Base-by-base conservation (phyloP, 2,113 vertebrate species). In the Himantopus leucocephalus region DNA sequence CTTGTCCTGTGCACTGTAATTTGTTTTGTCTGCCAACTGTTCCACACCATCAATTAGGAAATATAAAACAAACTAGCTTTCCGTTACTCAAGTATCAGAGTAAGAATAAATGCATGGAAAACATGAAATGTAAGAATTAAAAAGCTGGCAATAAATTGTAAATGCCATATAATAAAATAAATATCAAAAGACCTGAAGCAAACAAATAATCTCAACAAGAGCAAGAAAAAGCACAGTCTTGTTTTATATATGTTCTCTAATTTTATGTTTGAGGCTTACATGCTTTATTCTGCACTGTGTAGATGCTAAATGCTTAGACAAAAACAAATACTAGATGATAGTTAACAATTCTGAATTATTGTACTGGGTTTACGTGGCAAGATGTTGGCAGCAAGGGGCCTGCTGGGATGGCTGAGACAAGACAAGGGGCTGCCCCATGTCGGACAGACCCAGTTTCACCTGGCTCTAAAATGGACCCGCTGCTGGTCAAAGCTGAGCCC, bases 391-490 rank as follows among this genome's bases (percentile, higher is more conserved):
- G 55, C 5, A 4, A 29, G 12, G 6, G 4, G 14, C 4, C n/a
- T 60, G 21, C 8, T 2, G 4, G 18, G 5, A 13, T 47, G 12
- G 11, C 11, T 43, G 30, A 85, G 26, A 66, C 0, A 0, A 41
- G 34, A 74, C 8, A 85, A 56, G 6, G 26, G 41, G 6, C 12
- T 91, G 50, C 20, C 7, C 30, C 50, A 12, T 14, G 27, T 24
- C 14, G 12, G 45, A 37, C 34, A 68, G 26, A 62, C 15, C 3
- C 18, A 55, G 16, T 39, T 81, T 59, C 6, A 70, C 16, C 5
- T 50, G 27, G 20, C 22, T 55, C 53, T 59, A 37, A 73, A 92
- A 45, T 2, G 2, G 58, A 73, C 35, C 5, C 2, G 2, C 26
- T 13, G 7, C 5, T 21, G 43, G 59, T 48, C 71, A 55, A 70